Base-by-base conservation (phyloP, 2,113 vertebrate genomes). In the Urocitellus parryii region DNA sequence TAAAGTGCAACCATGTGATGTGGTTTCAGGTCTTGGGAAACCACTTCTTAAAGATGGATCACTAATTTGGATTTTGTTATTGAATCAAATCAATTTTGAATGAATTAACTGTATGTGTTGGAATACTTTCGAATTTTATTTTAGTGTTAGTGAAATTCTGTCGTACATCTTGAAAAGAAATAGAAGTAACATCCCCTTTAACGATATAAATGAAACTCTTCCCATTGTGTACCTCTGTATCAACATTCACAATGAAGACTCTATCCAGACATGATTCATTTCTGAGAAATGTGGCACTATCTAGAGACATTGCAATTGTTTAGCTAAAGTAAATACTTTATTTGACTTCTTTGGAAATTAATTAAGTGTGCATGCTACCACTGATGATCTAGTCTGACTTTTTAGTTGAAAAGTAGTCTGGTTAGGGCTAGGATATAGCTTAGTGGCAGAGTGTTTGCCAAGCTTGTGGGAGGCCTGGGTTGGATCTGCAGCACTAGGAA, bases 291-390 rank as follows among this genome's bases (percentile, higher is more conserved):
- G 32, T 51, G 37, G 8, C 16, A 77, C 37, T 67, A 82, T 85
- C 82, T 86, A 78, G 25, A 63, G 24, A 25, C 56, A 34, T 68
- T 91, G 8, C 4, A 45, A 1, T 94, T 97, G 32, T 67, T 93
- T 87, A 61, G 9, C 25, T 48, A 92, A 93, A 97, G 48, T 74
- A 95, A 96, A 76, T 80, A 67, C 4, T 78, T 81, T 82, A 84
- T 88, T 86, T 95, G 72, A 88, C n/a, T 95, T 87, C 37, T 87
- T 8, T 96, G 80, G 29, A 95, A 91, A 92, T 88, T 74, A 96
- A 83, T 77, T 94, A 87, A 37, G 5, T 87, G 79, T 90, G 39
- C 45, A 77, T 86, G 48, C 22, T 58, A 22, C 32, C 32, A 72
- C 63, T 93, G 78, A 84, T 70, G 32, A 91, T 70, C 72, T 81